These are phyloP conservation scores for Noctilio leporinus DNA, from an alignment of 2,113 vertebrate species.

Conservation along the genomic window DNA sequence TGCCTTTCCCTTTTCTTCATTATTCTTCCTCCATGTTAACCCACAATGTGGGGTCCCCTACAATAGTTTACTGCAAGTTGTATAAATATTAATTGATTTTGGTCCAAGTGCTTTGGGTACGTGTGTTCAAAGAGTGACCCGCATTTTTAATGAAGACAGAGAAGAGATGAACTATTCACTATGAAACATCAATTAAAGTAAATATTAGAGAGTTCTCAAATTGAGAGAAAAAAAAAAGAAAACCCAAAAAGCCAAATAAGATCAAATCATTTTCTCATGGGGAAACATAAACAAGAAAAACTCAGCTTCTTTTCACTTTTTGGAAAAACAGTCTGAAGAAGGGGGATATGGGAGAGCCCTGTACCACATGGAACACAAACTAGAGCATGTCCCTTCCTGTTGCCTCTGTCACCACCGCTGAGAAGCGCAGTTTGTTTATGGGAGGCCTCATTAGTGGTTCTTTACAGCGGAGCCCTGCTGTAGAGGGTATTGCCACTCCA, in stretches of 20 bases:
- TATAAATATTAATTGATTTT: neutral
- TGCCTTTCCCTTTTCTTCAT: neutral
- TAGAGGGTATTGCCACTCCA: slow-evolving; percentile 6
- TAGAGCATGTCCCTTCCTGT: neutral
- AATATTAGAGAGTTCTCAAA: neutral
- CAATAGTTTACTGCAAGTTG: neutral
- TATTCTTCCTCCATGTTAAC: neutral
- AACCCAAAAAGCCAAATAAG: neutral
- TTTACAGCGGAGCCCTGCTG: slow-evolving; percentile 47
- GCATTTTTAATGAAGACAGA: neutral
- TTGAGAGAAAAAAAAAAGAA: neutral
- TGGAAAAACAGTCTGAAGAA: neutral
- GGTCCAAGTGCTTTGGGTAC: neutral
- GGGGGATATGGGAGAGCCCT: accelerated
- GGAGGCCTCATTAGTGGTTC: slow-evolving; percentile 33
- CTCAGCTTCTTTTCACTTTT: neutral
- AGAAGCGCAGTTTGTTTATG: slow-evolving; percentile 18
- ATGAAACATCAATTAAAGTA: neutral
- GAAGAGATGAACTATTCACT: neutral
- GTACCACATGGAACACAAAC: neutral
- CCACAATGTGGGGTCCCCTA: neutral
- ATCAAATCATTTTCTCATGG: neutral
- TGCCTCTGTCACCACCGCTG: neutral
- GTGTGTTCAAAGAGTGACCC: neutral
- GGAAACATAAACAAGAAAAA: neutral